These are phyloP conservation scores for Ctenodactylus gundi DNA, from an alignment of 2,113 vertebrate species.

Conservation along the genomic window DNA sequence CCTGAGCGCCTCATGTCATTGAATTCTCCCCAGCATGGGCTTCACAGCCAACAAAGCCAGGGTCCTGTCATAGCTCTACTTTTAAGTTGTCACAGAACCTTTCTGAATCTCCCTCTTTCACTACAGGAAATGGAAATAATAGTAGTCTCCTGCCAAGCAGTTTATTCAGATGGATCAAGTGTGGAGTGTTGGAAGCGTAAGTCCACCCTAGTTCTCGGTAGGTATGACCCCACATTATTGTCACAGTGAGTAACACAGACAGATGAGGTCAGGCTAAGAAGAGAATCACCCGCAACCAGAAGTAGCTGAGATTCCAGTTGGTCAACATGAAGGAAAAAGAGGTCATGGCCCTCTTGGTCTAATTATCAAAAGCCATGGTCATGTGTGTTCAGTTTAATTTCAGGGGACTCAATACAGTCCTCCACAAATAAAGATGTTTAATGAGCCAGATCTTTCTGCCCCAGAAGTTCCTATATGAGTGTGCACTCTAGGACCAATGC, in stretches of 20 bases:
- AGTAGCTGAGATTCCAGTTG: neutral
- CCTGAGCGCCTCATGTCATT: neutral
- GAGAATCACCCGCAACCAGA: neutral
- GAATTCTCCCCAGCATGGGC: neutral
- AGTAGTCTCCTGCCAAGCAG: neutral
- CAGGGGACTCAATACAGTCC: neutral
- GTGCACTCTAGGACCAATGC: neutral
- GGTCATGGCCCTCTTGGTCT: neutral
- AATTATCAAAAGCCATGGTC: neutral
- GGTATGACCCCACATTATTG: neutral
- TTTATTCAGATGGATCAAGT: neutral
- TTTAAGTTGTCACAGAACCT: neutral
- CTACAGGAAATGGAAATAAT: neutral
- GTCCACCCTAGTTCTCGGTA: neutral
- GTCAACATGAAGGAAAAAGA: neutral
- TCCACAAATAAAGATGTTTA: neutral
- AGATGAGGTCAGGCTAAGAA: neutral
- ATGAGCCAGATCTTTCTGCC: neutral
- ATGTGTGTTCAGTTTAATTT: neutral
- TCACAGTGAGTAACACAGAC: neutral
- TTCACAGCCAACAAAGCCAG: neutral
- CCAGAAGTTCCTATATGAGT: neutral
- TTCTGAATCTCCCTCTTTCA: slow-evolving; percentile 43
- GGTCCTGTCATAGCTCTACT: neutral
- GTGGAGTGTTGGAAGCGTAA: neutral